Base-by-base conservation (phyloP, 2,888 invertebrate genomes). In the Chalcosyrphus nemorum region DNA sequence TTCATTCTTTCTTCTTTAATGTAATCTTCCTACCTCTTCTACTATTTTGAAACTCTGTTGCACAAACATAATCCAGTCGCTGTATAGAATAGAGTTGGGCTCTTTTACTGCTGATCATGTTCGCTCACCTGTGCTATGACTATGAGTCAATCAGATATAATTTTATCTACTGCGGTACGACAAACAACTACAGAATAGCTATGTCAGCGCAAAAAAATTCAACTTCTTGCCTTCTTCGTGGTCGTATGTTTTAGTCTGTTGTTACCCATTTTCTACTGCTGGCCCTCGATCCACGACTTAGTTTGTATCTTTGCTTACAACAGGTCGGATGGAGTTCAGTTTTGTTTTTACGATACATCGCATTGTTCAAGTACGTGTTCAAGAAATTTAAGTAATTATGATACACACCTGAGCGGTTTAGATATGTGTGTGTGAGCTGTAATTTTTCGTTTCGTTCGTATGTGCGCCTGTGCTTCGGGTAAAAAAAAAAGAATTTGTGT, bases 361-460 rank as follows among this genome's bases (percentile, higher is more conserved):
- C 52, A 70, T 74, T 70, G 74, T 84, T 80, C 59, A 74, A 82
- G 72, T 84, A 84, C 74, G 72, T 84, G 77, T 84, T 84, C 63
- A 80, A 84, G 78, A 84, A 74, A 74, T 80, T 57, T 74, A n/a
- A n/a, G n/a, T n/a, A 84, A 82, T 78, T 82, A 82, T 78, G 74
- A 84, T 84, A 74, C 84, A 80, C 84, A 84, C 84, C 84, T 84
- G 84, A 80, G 47, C 21, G 13, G 57, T 65, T 72, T 59, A 43
- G 17, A 19, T 32, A 24, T 81, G 57, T 78, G 50, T 65, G 56
- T 70, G 70, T 70, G 57, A 72, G 57, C 15, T 82, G 77, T 82
- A 77, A 72, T 63, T 77, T 61, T 78, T 72, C 54, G 54, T 61
- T 66, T 78, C 29, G 38, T 74, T 61, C 61, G 68, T 80, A 59